These are phyloP conservation scores for Camponotus vicinus DNA, from an alignment of 1,140 invertebrate species.

Conservation along the genomic window DNA sequence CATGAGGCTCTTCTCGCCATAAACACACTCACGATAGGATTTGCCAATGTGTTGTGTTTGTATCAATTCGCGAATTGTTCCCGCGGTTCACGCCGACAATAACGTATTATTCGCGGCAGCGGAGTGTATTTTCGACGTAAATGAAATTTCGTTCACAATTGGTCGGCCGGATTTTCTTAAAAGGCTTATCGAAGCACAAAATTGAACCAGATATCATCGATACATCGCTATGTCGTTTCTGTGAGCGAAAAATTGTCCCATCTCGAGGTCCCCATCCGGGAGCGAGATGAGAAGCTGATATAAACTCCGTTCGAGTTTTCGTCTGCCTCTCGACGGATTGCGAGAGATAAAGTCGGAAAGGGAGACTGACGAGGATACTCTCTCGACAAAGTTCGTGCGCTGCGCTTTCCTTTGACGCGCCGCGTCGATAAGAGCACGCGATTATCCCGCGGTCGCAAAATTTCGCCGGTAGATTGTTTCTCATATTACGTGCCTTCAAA, in stretches of 20 bases:
- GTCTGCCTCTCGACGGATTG: not conserved
- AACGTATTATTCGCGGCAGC: conserved; percentile 33
- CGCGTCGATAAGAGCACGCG: conserved; percentile 48
- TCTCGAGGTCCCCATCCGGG: not conserved
- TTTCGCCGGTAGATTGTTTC: conserved; percentile 52
- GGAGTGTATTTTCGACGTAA: not conserved
- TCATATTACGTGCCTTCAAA: conserved; percentile 44
- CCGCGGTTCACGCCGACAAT: conserved; percentile 37
- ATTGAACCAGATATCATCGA: not conserved
- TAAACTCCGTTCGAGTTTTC: conserved; percentile 43
- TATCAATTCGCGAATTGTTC: conserved; percentile 13
- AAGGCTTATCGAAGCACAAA: conserved; percentile 15
- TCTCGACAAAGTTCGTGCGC: conserved; percentile 16
- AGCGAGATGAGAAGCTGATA: not conserved
- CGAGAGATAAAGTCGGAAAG: not conserved
- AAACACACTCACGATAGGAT: conserved; percentile 45
- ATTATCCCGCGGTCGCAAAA: conserved; percentile 45
- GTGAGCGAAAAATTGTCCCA: conserved; percentile 57
- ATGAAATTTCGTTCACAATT: conserved; percentile 36
- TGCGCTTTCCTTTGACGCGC: conserved; percentile 55
- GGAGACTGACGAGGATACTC: conserved; percentile 1
- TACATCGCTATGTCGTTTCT: conserved; percentile 11
- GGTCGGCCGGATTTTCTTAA: conserved; percentile 14
- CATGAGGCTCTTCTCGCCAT: conserved; percentile 47
- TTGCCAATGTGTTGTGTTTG: conserved; percentile 1